Percentiles rank a stretch among this genome's conserved stretches.
phyloP scores from a whole-genome alignment of 2,888 invertebrate genomes.

The Ormyrus rosae region DNA sequence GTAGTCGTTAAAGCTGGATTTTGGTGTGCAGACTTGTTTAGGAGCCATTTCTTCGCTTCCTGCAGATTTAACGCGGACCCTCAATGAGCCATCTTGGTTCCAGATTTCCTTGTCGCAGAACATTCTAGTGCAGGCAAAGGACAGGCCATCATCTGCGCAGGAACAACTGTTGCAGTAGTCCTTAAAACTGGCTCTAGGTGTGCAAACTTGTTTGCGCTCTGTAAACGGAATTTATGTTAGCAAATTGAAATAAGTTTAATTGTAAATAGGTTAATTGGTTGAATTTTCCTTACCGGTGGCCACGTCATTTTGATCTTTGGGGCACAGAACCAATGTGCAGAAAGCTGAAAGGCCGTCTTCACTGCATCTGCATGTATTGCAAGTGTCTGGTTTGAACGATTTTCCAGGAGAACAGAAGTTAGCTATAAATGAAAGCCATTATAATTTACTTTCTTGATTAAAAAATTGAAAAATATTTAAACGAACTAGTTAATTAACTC shows the following conservation, averaged over 20 bases:
- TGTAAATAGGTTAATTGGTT: no score
- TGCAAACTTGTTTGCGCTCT: constrained; percentile 14
- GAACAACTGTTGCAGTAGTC: constrained; percentile 78
- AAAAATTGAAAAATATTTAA: no score
- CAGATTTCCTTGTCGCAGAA: constrained; percentile 44
- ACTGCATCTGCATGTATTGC: constrained; percentile 77
- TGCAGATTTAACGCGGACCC: no score
- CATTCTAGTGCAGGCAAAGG: constrained; percentile 76
- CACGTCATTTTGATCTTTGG: neutral
- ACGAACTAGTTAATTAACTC: no score
- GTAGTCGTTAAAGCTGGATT: constrained; percentile 58
- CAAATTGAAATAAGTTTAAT: no score
- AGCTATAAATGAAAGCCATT: no score
- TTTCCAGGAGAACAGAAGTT: constrained; percentile 3
- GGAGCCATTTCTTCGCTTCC: no score
- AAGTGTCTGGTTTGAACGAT: constrained; percentile 59
- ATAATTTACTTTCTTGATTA: no score
- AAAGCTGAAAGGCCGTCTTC: constrained; percentile 76
- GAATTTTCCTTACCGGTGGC: no score
- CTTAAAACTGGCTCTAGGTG: neutral
- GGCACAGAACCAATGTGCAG: constrained; percentile 74
- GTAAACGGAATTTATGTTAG: no score
- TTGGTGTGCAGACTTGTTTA: neutral
- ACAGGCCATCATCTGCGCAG: constrained; percentile 77
- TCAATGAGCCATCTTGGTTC: constrained; percentile 12